phyloP scores from a whole-genome alignment of 92 coral and sea anemone genomes.

The Actinostola sp. region DNA sequence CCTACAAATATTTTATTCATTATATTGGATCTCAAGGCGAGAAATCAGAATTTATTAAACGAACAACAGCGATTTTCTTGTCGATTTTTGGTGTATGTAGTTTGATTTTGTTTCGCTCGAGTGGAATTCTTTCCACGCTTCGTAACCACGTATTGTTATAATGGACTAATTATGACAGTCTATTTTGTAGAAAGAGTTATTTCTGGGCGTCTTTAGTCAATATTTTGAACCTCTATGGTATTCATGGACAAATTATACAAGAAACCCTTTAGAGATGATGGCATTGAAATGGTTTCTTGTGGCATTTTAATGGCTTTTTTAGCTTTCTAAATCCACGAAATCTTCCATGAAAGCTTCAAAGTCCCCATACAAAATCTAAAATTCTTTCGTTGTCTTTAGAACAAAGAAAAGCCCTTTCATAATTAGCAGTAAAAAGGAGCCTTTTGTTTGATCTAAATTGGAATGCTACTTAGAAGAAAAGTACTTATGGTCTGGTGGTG shows the following conservation, averaged over 20 bases:
- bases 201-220: neutral
- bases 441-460: slow-evolving; percentile 11
- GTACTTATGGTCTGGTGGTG: neutral
- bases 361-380: neutral
- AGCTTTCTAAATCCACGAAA: neutral
- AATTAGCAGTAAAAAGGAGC: slow-evolving; percentile 13
- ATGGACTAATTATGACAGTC: slow-evolving; percentile 5
- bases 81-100: slow-evolving; percentile 1
- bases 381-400: slow-evolving; percentile 28
- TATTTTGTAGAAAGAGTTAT: neutral
- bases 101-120: neutral
- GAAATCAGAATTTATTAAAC: neutral
- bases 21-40: slow-evolving; percentile 2
- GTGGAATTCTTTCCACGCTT: slow-evolving; percentile 12
- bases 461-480: slow-evolving; percentile 14
- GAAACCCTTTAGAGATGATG: neutral
- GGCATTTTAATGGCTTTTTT: slow-evolving; percentile 2
- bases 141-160: slow-evolving; percentile 1
- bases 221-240: neutral
- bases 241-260: neutral
- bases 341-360: neutral
- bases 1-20: slow-evolving; percentile 7
- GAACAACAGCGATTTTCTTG: neutral
- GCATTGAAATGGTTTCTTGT: slow-evolving; percentile 3
- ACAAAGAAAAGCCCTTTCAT: slow-evolving; percentile 12